Percentiles rank a stretch among this genome's conserved stretches.
Evolutionary conservation across 2,797 vertebrate genomes (phyloP).

Genomic region (Pseudomugil tenellus): DNA sequence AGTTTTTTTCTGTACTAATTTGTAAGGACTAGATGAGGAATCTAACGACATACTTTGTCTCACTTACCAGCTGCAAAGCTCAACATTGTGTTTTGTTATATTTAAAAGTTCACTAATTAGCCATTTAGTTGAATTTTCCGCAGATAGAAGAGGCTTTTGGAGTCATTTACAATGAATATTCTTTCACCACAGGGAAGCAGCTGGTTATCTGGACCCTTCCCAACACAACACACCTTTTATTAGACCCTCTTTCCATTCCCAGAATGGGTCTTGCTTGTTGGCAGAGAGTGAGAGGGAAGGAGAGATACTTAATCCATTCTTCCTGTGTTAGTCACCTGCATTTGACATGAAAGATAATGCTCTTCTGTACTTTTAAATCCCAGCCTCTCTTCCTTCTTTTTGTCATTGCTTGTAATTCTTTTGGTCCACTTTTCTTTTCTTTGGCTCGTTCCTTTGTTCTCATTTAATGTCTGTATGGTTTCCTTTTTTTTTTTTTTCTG

Average conservation of each 20-base stretch:
- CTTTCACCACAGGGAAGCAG: slow-evolving; percentile 55
- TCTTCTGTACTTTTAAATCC: slow-evolving; percentile 52
- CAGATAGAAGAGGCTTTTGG: slow-evolving; percentile 16
- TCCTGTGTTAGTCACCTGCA: slow-evolving; percentile 73
- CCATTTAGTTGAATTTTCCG: slow-evolving; percentile 3
- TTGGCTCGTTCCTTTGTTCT: slow-evolving; percentile 27
- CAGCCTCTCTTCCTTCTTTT: slow-evolving; percentile 14
- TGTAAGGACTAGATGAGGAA: background rate
- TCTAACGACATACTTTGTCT: background rate
- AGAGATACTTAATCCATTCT: slow-evolving; percentile 63
- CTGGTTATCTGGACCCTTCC: slow-evolving; percentile 53
- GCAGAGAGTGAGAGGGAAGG: slow-evolving; percentile 34
- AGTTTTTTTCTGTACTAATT: background rate
- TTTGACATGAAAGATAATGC: slow-evolving; percentile 71
- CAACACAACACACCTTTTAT: slow-evolving; percentile 61
- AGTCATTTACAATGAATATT: slow-evolving; percentile 45
- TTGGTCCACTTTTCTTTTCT: slow-evolving; percentile 15
- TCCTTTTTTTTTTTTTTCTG: background rate
- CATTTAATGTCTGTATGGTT: slow-evolving; percentile 24
- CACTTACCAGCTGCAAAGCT: background rate
- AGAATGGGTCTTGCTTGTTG: slow-evolving; percentile 55
- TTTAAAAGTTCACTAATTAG: background rate
- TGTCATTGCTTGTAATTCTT: slow-evolving; percentile 28
- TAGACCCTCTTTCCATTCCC: slow-evolving; percentile 42
- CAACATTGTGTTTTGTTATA: background rate